Conservation (phyloP, 2,888 invertebrate genomes). For the Phasia obesa region DNA sequence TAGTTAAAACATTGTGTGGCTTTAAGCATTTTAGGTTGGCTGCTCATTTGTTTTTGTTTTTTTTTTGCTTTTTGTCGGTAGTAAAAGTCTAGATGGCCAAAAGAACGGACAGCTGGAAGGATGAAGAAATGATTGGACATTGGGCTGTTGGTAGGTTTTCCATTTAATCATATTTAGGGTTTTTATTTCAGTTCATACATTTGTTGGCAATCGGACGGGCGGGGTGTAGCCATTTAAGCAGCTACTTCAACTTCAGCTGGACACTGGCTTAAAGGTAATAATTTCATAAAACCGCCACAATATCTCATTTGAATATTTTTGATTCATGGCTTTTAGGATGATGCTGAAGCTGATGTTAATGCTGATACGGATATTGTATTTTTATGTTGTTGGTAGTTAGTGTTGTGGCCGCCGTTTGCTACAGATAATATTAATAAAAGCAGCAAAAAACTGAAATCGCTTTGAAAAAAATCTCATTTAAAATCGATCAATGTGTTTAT, state of each 20-base stretch:
- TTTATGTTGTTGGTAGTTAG: slow-evolving; percentile 6
- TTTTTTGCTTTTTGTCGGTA: slow-evolving; percentile 13
- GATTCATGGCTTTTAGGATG: slow-evolving; percentile 66
- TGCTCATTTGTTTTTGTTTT: slow-evolving; percentile 19
- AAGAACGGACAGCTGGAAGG: slow-evolving; percentile 33
- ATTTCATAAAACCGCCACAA: slow-evolving; percentile 66
- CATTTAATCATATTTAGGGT: slow-evolving; percentile 64
- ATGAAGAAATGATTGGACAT: slow-evolving; percentile 58
- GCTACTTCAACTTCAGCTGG: slow-evolving; percentile 64
- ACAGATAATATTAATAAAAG: slow-evolving; percentile 50
- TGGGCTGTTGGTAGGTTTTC: slow-evolving; percentile 44
- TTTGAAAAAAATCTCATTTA: slow-evolving; percentile 77
- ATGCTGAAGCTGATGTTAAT: slow-evolving; percentile 36
- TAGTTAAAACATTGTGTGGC: slow-evolving; percentile 58
- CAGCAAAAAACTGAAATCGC: background rate
- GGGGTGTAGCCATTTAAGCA: slow-evolving; percentile 66
- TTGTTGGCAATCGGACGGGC: slow-evolving; percentile 47
- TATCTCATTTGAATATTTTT: slow-evolving; percentile 71
- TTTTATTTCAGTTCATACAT: slow-evolving; percentile 37
- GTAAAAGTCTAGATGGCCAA: slow-evolving; percentile 39
- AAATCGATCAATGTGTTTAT: slow-evolving; percentile 79
- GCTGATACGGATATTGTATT: slow-evolving; percentile 21
- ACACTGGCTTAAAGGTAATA: slow-evolving; percentile 66
- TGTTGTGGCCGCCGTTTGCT: slow-evolving; percentile 13
- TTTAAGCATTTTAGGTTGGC: slow-evolving; percentile 50